Conservation (phyloP, 2,113 vertebrate species). For the Thalassarche chlororhynchos region DNA sequence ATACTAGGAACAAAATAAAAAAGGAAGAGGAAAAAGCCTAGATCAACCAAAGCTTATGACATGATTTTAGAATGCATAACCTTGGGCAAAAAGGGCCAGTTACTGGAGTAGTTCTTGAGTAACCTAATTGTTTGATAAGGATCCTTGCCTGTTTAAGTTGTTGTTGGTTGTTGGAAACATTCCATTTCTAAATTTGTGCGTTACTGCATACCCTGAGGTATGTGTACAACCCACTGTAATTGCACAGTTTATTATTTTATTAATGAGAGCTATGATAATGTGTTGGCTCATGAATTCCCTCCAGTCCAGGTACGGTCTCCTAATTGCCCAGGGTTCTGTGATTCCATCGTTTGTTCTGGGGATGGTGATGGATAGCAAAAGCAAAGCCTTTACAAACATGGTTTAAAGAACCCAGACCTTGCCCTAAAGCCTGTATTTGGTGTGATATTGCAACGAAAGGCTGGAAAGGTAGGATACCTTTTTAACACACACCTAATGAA, state of each 20-base stretch:
- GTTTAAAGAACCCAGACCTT: background rate
- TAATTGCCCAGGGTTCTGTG: background rate
- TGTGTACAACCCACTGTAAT: conserved; percentile 39
- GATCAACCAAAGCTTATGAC: background rate
- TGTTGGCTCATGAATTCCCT: conserved; percentile 29
- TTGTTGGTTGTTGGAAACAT: conserved; percentile 46
- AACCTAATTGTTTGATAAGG: conserved; percentile 65
- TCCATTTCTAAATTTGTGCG: conserved; percentile 55
- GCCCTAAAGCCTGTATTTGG: background rate
- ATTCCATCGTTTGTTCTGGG: background rate
- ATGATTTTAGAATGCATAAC: conserved; percentile 42
- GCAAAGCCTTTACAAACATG: background rate
- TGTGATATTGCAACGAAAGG: background rate
- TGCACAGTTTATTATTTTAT: conserved; percentile 54
- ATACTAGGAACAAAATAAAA: background rate
- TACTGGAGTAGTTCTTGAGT: conserved; percentile 41
- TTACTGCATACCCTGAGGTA: conserved; percentile 58
- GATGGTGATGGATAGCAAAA: background rate
- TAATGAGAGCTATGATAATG: conserved; percentile 52
- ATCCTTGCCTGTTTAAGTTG: conserved; percentile 54
- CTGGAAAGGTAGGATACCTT: background rate
- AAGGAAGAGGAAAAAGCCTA: background rate
- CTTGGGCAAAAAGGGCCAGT: conserved; percentile 53
- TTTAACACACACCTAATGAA: background rate
- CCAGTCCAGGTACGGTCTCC: background rate